Percentiles rank a stretch among this genome's conserved stretches.
phyloP scores from a whole-genome alignment of 2,113 vertebrate species.

The Cryptotis parvus region DNA sequence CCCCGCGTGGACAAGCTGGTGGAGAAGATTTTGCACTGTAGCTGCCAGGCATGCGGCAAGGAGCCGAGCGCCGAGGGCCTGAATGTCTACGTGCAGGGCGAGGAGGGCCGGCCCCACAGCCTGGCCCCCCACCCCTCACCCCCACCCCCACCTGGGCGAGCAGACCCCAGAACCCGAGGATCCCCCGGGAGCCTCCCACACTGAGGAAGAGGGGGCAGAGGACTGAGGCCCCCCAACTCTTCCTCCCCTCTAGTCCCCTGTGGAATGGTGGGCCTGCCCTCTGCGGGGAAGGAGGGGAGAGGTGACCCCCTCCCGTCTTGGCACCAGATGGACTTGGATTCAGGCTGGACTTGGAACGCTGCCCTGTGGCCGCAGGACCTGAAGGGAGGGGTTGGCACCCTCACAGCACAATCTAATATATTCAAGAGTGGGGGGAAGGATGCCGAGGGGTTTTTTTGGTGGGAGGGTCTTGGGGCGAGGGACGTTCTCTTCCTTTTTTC shows the following conservation, averaged over 20 bases:
- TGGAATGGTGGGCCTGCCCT: slow-evolving; percentile 73
- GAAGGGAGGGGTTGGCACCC: slow-evolving; percentile 69
- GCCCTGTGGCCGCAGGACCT: slow-evolving; percentile 75
- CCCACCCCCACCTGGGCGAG: slow-evolving; percentile 83
- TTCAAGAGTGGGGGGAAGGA: slow-evolving; percentile 69
- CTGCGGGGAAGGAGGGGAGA: slow-evolving; percentile 57
- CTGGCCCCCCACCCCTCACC: slow-evolving; percentile 72
- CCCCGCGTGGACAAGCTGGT: slow-evolving; percentile 96
- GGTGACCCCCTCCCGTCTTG: slow-evolving; percentile 46
- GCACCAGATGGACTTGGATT: slow-evolving; percentile 78
- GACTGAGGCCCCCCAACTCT: slow-evolving; percentile 69
- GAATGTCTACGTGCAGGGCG: slow-evolving; percentile 93
- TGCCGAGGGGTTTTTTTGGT: slow-evolving; percentile 26
- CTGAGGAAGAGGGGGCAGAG: slow-evolving; percentile 82
- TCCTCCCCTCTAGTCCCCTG: slow-evolving; percentile 61
- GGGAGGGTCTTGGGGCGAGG: neutral
- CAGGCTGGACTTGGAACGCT: slow-evolving; percentile 77
- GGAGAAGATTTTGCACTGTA: slow-evolving; percentile 96
- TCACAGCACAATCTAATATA: slow-evolving; percentile 88
- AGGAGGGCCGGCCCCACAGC: slow-evolving; percentile 86
- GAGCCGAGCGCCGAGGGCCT: slow-evolving; percentile 94
- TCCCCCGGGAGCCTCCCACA: slow-evolving; percentile 70
- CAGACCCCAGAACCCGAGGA: slow-evolving; percentile 80
- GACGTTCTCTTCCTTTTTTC: slow-evolving; percentile 21
- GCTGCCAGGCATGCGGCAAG: slow-evolving; percentile 97